These are phyloP conservation scores for Phaenicophaeus curvirostris DNA, from an alignment of 2,797 vertebrate genomes.

Conservation along the genomic window DNA sequence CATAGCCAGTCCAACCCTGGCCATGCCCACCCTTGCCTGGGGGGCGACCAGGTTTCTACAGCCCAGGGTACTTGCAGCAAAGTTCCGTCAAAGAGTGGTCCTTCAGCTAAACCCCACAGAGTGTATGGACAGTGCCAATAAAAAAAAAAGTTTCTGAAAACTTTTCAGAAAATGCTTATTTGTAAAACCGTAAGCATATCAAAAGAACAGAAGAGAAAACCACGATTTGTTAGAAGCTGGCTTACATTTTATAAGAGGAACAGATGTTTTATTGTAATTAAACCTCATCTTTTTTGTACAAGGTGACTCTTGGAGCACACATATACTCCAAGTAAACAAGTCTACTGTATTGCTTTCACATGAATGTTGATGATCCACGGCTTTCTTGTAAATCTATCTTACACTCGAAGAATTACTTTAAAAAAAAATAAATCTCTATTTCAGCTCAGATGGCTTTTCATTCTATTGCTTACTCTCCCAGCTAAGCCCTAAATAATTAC, in stretches of 20 bases:
- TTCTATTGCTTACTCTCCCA: conserved; percentile 9
- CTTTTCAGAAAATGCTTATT: not conserved
- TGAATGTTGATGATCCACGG: not conserved
- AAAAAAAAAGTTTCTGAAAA: not conserved
- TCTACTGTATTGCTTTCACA: not conserved
- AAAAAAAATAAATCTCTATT: not conserved
- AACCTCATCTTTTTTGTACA: conserved; percentile 38
- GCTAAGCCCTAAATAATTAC: conserved; percentile 49
- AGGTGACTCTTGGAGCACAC: conserved; percentile 13
- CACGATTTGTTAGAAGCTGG: not conserved
- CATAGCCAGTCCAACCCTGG: not conserved
- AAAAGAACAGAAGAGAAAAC: not conserved
- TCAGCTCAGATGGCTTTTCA: not conserved
- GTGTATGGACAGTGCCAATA: accelerated
- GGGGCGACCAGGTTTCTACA: not conserved
- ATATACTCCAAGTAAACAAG: conserved; percentile 35
- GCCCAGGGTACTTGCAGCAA: too few relatives aligned
- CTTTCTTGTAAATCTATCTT: conserved; percentile 34
- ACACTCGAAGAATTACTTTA: not conserved
- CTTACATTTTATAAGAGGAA: conserved; percentile 10
- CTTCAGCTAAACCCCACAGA: accelerated
- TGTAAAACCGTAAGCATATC: not conserved
- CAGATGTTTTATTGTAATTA: conserved; percentile 62
- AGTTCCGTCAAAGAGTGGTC: accelerated
- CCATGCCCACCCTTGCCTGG: not conserved